These are phyloP conservation scores for Nasonia oneida DNA, from an alignment of 2,888 invertebrate species.

Conservation along the genomic window DNA sequence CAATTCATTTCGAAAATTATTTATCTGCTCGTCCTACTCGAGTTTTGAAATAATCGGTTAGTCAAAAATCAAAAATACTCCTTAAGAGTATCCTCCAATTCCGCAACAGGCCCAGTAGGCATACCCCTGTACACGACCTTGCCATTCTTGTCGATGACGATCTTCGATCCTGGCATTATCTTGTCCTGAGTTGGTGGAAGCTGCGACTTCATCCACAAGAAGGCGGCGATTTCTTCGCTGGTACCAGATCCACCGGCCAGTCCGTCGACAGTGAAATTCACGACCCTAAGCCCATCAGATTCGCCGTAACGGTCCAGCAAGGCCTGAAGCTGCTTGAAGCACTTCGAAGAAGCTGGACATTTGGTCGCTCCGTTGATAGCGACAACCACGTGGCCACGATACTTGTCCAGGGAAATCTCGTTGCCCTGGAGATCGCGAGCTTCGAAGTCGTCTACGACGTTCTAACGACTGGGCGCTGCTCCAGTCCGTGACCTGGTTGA, in stretches of 20 bases:
- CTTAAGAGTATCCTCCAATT: constrained; percentile 12
- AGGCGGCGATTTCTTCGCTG: constrained; percentile 72
- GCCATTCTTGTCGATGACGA: constrained; percentile 87
- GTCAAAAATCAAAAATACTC: constrained; percentile 1
- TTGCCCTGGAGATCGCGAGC: constrained; percentile 91
- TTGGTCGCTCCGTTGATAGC: constrained; percentile 85
- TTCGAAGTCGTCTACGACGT: constrained; percentile 84
- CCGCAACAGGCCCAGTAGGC: not conserved
- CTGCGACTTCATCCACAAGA: constrained; percentile 74
- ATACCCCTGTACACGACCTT: constrained; percentile 79
- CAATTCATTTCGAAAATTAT: too few species aligned
- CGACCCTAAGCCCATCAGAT: constrained; percentile 83
- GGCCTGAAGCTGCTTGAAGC: constrained; percentile 89
- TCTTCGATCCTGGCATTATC: constrained; percentile 94
- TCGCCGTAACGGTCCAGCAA: constrained; percentile 86
- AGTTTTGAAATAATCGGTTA: not conserved
- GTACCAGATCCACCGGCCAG: constrained; percentile 80
- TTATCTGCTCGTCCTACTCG: too few species aligned
- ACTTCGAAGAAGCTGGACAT: constrained; percentile 89
- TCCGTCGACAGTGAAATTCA: constrained; percentile 87
- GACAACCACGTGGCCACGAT: constrained; percentile 89
- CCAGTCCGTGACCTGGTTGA: constrained; percentile 79
- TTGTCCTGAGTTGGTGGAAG: constrained; percentile 80
- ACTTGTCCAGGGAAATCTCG: constrained; percentile 87
- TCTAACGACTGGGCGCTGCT: constrained; percentile 84